A percentile compares a stretch with the other conserved stretches of the same genome.
phyloP scores from a whole-genome alignment of 2,888 invertebrate genomes.

The Nasonia oneida region DNA sequence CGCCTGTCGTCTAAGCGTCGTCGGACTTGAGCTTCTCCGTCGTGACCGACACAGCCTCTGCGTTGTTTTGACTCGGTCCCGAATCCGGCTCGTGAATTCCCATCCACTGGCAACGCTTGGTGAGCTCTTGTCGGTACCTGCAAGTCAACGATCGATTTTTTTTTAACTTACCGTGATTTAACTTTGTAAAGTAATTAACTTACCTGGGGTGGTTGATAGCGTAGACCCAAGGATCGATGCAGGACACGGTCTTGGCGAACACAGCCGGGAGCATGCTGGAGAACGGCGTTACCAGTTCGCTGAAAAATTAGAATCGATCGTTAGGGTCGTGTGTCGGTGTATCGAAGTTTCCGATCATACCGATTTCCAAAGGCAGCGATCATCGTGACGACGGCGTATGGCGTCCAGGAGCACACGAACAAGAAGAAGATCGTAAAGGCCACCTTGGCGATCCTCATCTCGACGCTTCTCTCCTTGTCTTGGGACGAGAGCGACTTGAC shows the following conservation, averaged over 20 bases:
- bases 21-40: constrained; percentile 75
- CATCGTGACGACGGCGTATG: constrained; percentile 91
- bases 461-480: constrained; percentile 87
- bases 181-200: background rate
- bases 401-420: constrained; percentile 93
- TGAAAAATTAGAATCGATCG: constrained; percentile 63
- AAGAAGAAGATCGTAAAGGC: constrained; percentile 93
- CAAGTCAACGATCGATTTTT: background rate
- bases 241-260: constrained; percentile 93
- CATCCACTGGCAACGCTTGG: constrained; percentile 89
- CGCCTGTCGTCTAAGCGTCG: constrained; percentile 70
- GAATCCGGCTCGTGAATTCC: constrained; percentile 79
- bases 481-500: constrained; percentile 90
- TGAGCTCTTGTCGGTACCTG: constrained; percentile 85
- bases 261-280: constrained; percentile 92
- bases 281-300: constrained; percentile 79
- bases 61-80: background rate
- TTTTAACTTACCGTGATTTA: background rate
- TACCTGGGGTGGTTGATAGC: constrained; percentile 95
- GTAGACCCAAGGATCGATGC: constrained; percentile 94
- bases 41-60: constrained; percentile 71
- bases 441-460: constrained; percentile 92
- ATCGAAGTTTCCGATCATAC: constrained; percentile 64
- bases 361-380: constrained; percentile 91
- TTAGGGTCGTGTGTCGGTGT: background rate